Conservation (phyloP, 2,113 vertebrate species). For the Macrotis lagotis region DNA sequence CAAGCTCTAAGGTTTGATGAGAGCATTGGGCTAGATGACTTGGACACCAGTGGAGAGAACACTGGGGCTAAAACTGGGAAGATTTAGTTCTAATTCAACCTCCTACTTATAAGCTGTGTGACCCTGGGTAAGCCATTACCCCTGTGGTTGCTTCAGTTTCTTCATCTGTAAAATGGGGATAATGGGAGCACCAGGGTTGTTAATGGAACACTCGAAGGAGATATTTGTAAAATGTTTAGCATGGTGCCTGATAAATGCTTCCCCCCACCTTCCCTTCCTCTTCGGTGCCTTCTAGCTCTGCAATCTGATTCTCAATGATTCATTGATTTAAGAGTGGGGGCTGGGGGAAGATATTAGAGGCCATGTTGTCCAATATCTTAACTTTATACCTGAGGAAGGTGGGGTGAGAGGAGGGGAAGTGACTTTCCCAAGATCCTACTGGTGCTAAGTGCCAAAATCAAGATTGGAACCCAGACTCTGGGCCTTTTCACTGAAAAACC, state of each 20-base stretch:
- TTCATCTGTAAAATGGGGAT: background rate
- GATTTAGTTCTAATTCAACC: background rate
- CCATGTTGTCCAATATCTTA: background rate
- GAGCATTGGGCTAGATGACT: background rate
- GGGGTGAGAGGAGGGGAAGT: background rate
- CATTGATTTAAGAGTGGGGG: background rate
- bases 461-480: background rate
- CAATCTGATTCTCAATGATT: background rate
- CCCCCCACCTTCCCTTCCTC: background rate
- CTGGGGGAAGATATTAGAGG: background rate
- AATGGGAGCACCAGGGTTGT: background rate
- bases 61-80: background rate
- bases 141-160: background rate
- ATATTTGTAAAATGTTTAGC: background rate
- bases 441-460: background rate
- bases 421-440: background rate
- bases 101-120: background rate
- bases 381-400: background rate
- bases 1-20: background rate
- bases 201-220: background rate
- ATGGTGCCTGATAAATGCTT: background rate
- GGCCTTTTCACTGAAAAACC: conserved; percentile 61
- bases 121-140: background rate
- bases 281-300: background rate
- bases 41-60: background rate